A percentile compares a stretch with the other conserved stretches of the same genome.
phyloP scores from a whole-genome alignment of 2,888 invertebrate genomes.

The Philaethria dido region DNA sequence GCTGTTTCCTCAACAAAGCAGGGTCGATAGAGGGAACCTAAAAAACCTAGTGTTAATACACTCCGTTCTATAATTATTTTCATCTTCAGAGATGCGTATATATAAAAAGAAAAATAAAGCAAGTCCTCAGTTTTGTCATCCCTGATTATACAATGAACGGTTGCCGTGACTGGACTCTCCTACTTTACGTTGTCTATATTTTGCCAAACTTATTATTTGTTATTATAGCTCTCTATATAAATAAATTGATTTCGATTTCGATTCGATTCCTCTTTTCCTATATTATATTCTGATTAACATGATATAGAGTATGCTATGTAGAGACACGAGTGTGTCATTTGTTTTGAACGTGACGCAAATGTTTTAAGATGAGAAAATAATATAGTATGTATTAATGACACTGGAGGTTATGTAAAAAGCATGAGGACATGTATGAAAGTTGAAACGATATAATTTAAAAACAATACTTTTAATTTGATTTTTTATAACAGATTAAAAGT shows the following conservation, averaged over 20 bases:
- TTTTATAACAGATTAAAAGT: too few relatives aligned
- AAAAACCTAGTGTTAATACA: too few relatives aligned
- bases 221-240: conserved; percentile 16
- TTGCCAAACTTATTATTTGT: conserved; percentile 20
- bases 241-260: conserved; percentile 20
- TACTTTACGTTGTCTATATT: not conserved
- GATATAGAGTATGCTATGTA: not conserved
- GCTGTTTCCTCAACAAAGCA: too few relatives aligned
- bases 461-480: too few relatives aligned
- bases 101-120: not conserved
- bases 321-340: not conserved
- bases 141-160: conserved; percentile 7
- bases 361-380: too few relatives aligned
- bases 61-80: too few relatives aligned
- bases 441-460: too few relatives aligned
- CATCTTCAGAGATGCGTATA: too few relatives aligned
- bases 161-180: conserved; percentile 4
- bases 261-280: not conserved
- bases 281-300: conserved; percentile 5
- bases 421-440: too few relatives aligned
- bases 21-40: too few relatives aligned
- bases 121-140: not conserved
- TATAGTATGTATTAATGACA: too few relatives aligned
- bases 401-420: too few relatives aligned
- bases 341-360: conserved; percentile 1